Conservation (phyloP, 2,797 vertebrate genomes). For the Pygocentrus nattereri region DNA sequence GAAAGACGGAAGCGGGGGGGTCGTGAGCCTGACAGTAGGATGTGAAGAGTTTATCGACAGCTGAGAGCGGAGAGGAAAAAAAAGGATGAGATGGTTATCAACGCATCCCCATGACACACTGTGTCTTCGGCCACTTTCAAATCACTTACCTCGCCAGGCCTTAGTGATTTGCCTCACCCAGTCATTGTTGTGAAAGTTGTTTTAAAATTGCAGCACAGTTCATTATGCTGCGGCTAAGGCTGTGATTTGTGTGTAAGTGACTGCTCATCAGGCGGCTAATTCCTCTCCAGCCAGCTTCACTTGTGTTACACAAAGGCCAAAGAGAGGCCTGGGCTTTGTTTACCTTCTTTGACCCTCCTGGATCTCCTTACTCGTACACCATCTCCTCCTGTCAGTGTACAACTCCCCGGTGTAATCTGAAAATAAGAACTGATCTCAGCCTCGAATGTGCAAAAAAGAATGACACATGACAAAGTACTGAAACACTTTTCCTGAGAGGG, state of each 20-base stretch:
- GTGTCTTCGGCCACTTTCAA: conserved; percentile 44
- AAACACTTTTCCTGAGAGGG: not conserved
- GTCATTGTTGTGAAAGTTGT: conserved; percentile 27
- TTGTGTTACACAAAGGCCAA: not conserved
- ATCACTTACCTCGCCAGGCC: conserved; percentile 26
- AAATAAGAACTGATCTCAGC: not conserved
- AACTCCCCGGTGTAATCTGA: not conserved
- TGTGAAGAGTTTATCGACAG: conserved; percentile 72
- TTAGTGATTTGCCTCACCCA: conserved; percentile 29
- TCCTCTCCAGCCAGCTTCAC: too few species aligned
- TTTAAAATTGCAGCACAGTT: not conserved
- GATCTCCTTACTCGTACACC: not conserved
- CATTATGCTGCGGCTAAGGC: not conserved
- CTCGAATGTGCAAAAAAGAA: not conserved
- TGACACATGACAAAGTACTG: too few species aligned
- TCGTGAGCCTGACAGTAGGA: conserved; percentile 45
- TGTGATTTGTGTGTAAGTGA: conserved; percentile 5
- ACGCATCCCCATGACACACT: conserved; percentile 53
- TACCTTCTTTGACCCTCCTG: conserved; percentile 19
- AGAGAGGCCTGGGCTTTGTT: conserved; percentile 16
- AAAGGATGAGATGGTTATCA: conserved; percentile 69
- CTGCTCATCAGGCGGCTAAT: not conserved
- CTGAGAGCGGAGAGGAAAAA: conserved; percentile 64
- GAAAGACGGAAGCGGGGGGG: conserved; percentile 24
- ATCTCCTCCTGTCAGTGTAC: not conserved